Evolutionary conservation across 2,888 invertebrate species (phyloP).

Genomic region (Prenolepis imparis): DNA sequence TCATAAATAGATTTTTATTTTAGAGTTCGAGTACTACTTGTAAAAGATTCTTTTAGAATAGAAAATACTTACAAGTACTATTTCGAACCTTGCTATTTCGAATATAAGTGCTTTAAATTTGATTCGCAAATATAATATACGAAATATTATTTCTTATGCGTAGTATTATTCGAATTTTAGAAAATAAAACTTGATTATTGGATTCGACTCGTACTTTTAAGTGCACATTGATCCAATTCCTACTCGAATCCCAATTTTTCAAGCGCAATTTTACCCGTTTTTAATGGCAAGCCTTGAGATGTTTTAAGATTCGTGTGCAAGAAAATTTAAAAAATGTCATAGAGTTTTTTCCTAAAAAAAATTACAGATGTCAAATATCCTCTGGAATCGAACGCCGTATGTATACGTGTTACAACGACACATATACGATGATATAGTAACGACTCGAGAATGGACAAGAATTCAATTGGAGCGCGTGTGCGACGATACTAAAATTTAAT

Average conservation of each 20-base stretch:
- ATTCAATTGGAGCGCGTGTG: slow-evolving; percentile 20
- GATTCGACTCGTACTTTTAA: no score
- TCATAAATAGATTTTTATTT: no score
- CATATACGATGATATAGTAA: background rate
- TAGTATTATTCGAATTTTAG: no score
- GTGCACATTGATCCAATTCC: no score
- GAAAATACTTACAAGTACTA: no score
- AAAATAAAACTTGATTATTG: no score
- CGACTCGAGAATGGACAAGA: background rate
- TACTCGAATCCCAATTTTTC: background rate
- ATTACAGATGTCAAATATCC: background rate
- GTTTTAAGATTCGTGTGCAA: background rate
- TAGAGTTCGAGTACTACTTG: no score
- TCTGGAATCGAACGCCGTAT: background rate
- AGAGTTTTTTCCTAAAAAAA: background rate
- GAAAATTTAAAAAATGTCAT: background rate
- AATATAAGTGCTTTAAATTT: no score
- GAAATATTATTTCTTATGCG: no score
- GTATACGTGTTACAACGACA: background rate
- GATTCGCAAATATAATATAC: no score
- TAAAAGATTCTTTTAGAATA: no score
- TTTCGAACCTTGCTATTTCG: no score
- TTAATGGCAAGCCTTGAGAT: background rate
- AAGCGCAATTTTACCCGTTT: background rate
- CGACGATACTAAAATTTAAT: slow-evolving; percentile 36